Conservation (phyloP, 2,888 invertebrate genomes). For the Drosophila emarginata region DNA sequence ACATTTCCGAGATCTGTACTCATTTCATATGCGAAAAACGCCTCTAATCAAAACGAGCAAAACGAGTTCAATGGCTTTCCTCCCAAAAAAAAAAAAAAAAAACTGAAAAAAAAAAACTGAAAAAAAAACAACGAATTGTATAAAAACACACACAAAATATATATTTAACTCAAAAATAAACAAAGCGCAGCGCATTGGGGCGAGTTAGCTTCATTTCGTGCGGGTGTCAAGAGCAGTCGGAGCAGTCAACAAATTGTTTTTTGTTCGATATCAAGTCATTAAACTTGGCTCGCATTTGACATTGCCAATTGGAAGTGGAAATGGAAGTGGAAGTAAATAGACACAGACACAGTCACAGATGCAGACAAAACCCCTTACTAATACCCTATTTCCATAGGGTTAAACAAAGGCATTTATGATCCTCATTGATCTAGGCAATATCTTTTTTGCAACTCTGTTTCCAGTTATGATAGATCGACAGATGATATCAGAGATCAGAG, state of each 20-base stretch:
- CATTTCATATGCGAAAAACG: slow-evolving; percentile 50
- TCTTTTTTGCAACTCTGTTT: too few species aligned
- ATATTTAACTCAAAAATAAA: slow-evolving; percentile 45
- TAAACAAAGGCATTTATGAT: too few species aligned
- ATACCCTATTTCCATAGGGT: not conserved
- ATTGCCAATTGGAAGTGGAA: slow-evolving; percentile 54
- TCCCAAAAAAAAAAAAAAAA: slow-evolving; percentile 26
- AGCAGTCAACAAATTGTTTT: slow-evolving; percentile 15
- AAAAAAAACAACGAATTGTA: not conserved
- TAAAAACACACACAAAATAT: not conserved
- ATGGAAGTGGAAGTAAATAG: slow-evolving; percentile 43
- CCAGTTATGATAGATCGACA: too few species aligned
- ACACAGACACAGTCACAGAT: not conserved
- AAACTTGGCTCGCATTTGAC: slow-evolving; percentile 72
- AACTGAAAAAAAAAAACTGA: too few species aligned
- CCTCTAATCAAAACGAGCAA: slow-evolving; percentile 61
- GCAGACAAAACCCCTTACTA: not conserved
- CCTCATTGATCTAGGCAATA: too few species aligned
- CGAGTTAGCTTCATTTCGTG: slow-evolving; percentile 46
- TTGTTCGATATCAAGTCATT: slow-evolving; percentile 55
- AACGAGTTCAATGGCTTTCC: slow-evolving; percentile 64
- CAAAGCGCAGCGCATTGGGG: slow-evolving; percentile 39
- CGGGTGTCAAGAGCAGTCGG: slow-evolving; percentile 72
- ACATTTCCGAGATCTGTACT: slow-evolving; percentile 42
- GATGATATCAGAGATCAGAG: too few species aligned